Evolutionary conservation across 2,797 vertebrate species (phyloP), one percentile per base, ranked within the genome.

Genomic region (Myotis findleyi): DNA sequence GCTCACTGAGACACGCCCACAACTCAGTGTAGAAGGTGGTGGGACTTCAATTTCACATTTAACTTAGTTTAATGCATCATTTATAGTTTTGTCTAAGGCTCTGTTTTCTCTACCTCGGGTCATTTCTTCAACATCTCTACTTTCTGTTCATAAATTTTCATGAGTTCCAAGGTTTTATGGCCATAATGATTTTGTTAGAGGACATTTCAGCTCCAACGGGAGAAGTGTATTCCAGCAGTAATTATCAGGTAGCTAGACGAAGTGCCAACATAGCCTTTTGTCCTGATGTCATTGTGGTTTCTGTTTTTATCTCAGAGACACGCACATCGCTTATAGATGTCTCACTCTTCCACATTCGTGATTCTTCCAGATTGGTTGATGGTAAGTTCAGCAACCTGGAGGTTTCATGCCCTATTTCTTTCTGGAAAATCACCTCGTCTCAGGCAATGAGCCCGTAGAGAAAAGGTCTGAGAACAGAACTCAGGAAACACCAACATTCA

Each of bases 131-230:
- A 51, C 4, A 68, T 71, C 30, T 79, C 55, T 88, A 30, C 72
- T 75, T 95, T 80, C 80, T 73, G 4, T 75, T 92, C 75, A 38
- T 80, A 93, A 76, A 88, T 72, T n/a, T 80, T 92, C 41, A 47
- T 72, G 57, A 81, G 30, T 72, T 93, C 55, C 87, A 82, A 68
- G 72, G 30, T 85, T 88, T 62, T 81, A 87, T 18, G 49, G 64
- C 44, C 88, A 57, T 72, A 72, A 36, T 68, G 77, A 80, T 66
- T 84, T 62, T 90, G 88, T 68, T 38, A 36, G 44, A 86, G 10
- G 30, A 13, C 51, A 57, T 90, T 95, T 86, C 33, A 17, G 27
- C 44, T 64, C 41, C 79, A 41, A 91, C 36, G 27, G 53, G 47
- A 72, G 47, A 69, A 27, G 14, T 17, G 44, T 27, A 55, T 33